phyloP scores from a whole-genome alignment of 2,797 vertebrate genomes.

The Hoplostethus atlanticus region DNA sequence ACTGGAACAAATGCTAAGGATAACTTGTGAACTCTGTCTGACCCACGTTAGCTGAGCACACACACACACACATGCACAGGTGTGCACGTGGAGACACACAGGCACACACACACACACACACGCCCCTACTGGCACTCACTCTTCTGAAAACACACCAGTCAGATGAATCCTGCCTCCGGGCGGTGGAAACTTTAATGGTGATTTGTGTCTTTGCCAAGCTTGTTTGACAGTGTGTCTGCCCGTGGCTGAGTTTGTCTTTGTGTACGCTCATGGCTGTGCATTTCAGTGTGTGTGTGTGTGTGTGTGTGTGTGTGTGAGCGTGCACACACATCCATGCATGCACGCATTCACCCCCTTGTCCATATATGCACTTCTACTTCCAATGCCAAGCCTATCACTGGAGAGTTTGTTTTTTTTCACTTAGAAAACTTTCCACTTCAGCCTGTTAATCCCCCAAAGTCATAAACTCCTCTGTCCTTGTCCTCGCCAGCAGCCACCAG shows the following conservation, averaged over 20 bases:
- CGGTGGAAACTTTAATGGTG: constrained; percentile 21
- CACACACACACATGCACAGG: background rate
- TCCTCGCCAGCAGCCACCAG: constrained; percentile 70
- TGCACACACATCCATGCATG: constrained; percentile 18
- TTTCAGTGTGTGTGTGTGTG: background rate
- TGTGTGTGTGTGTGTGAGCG: too few relatives aligned
- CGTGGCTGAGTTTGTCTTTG: constrained; percentile 6
- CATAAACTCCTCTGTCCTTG: constrained; percentile 78
- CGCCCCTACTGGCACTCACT: background rate
- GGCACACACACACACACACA: background rate
- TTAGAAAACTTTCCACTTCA: constrained; percentile 76
- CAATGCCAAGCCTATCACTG: constrained; percentile 41
- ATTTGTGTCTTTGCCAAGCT: constrained; percentile 21
- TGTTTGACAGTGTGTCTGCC: constrained; percentile 18
- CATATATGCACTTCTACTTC: constrained; percentile 22
- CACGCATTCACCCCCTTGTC: constrained; percentile 29
- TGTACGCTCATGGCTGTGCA: constrained; percentile 16
- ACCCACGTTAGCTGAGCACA: background rate
- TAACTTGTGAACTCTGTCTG: background rate
- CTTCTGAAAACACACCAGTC: constrained; percentile 12
- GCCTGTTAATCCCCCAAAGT: constrained; percentile 80
- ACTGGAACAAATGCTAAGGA: background rate
- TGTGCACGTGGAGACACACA: background rate
- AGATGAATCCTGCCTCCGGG: constrained; percentile 14
- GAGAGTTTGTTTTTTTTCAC: constrained; percentile 67